These are phyloP conservation scores for Chrysolina haemoptera DNA, from an alignment of 2,888 invertebrate species.

Conservation along the genomic window DNA sequence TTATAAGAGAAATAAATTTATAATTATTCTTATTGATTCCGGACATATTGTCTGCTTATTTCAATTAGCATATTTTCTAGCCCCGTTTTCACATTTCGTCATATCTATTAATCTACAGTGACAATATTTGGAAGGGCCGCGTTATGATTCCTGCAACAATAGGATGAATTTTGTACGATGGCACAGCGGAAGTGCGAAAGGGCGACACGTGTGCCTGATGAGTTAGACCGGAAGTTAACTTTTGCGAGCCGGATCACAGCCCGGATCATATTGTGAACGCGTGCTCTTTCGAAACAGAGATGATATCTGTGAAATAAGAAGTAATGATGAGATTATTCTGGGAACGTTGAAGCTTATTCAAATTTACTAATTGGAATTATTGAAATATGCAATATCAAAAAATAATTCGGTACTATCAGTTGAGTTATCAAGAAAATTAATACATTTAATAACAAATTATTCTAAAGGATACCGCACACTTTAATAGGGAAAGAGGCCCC, in stretches of 20 bases:
- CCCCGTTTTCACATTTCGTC: constrained; percentile 15
- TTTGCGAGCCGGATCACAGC: constrained; percentile 65
- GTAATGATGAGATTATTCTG: constrained; percentile 8
- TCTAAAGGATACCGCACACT: no score
- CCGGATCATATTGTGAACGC: constrained; percentile 60
- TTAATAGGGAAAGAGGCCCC: no score
- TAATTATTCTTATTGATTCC: no score
- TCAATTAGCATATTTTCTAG: neutral
- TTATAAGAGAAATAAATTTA: no score
- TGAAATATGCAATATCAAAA: no score
- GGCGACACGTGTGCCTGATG: constrained; percentile 66
- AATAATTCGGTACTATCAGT: no score
- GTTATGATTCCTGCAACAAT: constrained; percentile 37
- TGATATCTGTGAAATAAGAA: constrained; percentile 36
- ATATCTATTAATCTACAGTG: constrained; percentile 37
- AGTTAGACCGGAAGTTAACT: constrained; percentile 66
- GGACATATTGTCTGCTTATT: neutral
- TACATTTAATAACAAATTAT: no score
- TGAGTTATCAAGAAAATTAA: no score
- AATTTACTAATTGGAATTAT: no score
- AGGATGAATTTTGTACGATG: constrained; percentile 47
- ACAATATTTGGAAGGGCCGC: constrained; percentile 40
- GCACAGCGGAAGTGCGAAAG: constrained; percentile 62
- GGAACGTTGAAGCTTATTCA: no score
- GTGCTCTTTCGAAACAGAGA: constrained; percentile 44